Percentiles rank a stretch among this genome's conserved stretches.
These are phyloP conservation scores for Lumbricus terrestris DNA, from an alignment of 2,888 invertebrate species.

Conservation along the genomic window DNA sequence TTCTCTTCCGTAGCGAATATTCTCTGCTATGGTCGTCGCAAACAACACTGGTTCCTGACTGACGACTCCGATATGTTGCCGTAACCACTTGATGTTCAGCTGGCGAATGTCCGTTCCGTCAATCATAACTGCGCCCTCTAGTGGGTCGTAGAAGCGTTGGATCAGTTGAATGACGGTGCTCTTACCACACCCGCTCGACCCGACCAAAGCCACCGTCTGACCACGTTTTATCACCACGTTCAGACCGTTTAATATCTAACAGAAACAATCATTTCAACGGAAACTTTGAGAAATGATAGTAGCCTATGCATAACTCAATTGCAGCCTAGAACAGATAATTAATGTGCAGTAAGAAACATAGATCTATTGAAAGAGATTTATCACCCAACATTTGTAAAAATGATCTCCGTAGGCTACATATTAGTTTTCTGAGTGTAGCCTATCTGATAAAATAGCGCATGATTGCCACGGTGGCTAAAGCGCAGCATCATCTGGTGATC, in stretches of 20 bases:
- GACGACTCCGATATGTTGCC: slow-evolving; percentile 57
- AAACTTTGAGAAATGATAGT: not conserved
- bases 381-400: too few species aligned
- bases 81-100: slow-evolving; percentile 61
- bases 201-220: slow-evolving; percentile 62
- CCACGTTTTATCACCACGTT: slow-evolving; percentile 53
- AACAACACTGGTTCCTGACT: slow-evolving; percentile 69
- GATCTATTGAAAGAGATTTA: too few species aligned
- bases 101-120: slow-evolving; percentile 61
- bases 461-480: too few species aligned
- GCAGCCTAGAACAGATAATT: too few species aligned
- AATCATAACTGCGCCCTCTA: slow-evolving; percentile 50
- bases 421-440: too few species aligned
- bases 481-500: too few species aligned
- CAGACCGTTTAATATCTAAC: slow-evolving; percentile 62
- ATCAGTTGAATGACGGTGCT: slow-evolving; percentile 82
- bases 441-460: too few species aligned
- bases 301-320: too few species aligned
- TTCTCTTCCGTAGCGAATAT: slow-evolving; percentile 61
- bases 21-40: slow-evolving; percentile 62
- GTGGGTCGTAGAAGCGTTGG: slow-evolving; percentile 74
- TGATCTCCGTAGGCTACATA: too few species aligned
- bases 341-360: too few species aligned
- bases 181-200: slow-evolving; percentile 82
- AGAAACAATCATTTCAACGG: not conserved